Evolutionary conservation across 2,113 vertebrate genomes (phyloP).

Genomic region (Paraplagusia blochii): DNA sequence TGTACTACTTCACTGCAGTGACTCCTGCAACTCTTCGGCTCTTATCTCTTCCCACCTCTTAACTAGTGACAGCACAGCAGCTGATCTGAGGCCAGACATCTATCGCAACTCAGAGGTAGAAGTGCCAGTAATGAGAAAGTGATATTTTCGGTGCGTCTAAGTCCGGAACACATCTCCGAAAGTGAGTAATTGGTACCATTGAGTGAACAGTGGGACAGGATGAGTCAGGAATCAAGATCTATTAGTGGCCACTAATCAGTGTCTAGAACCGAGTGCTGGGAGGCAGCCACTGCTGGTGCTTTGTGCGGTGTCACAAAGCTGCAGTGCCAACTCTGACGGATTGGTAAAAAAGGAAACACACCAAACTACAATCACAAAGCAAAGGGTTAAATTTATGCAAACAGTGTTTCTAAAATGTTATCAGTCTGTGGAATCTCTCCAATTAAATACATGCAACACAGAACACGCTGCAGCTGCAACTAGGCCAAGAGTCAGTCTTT

Average conservation of each 20-base stretch:
- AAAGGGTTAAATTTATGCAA: background rate
- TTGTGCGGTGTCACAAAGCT: slow-evolving; percentile 33
- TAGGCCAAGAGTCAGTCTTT: slow-evolving; percentile 35
- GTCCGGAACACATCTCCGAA: slow-evolving; percentile 33
- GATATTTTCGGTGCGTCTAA: slow-evolving; percentile 49
- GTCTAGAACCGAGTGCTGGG: slow-evolving; percentile 38
- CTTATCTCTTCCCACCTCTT: background rate
- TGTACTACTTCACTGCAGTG: background rate
- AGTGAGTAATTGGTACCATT: slow-evolving; percentile 63
- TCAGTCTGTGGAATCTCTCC: slow-evolving; percentile 10
- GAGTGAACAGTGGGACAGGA: slow-evolving; percentile 52
- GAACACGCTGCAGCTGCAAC: slow-evolving; percentile 23
- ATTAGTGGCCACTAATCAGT: slow-evolving; percentile 59
- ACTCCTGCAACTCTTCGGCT: background rate
- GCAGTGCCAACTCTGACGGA: background rate
- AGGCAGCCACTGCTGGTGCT: slow-evolving; percentile 23
- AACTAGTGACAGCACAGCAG: slow-evolving; percentile 1
- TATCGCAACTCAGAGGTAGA: slow-evolving; percentile 10
- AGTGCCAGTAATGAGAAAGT: slow-evolving; percentile 47
- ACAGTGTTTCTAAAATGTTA: background rate
- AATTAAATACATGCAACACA: slow-evolving; percentile 26
- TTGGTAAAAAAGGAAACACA: background rate
- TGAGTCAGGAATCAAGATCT: slow-evolving; percentile 60
- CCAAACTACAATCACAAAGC: background rate
- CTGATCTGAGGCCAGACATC: slow-evolving; percentile 16